Percentiles rank a stretch among this genome's conserved stretches.
Evolutionary conservation across 1,140 invertebrate genomes (phyloP).

Genomic region (Drosophila equinoxialis): DNA sequence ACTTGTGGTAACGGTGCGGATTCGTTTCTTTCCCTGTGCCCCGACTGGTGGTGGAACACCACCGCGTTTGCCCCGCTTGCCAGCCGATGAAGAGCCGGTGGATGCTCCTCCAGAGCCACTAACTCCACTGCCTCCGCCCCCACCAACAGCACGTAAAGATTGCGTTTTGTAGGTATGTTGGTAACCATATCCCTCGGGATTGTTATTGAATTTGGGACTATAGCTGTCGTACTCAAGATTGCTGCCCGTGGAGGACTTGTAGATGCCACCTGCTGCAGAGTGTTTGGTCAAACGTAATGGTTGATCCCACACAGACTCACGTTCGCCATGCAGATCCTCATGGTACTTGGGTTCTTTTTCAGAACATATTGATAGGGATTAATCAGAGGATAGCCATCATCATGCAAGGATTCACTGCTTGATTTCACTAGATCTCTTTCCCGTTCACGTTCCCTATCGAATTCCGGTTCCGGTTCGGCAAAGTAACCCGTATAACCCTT

Average conservation of each 20-base stretch:
- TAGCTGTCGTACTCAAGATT: slow-evolving; percentile 77
- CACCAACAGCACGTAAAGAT: slow-evolving; percentile 15
- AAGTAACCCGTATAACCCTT: slow-evolving; percentile 77
- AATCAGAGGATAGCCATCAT: slow-evolving; percentile 62
- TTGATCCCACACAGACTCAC: slow-evolving; percentile 58
- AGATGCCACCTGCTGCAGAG: slow-evolving; percentile 14
- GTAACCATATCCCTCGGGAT: slow-evolving; percentile 80
- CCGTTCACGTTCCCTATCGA: slow-evolving; percentile 26
- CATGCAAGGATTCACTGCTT: slow-evolving; percentile 12
- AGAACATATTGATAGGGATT: slow-evolving; percentile 77
- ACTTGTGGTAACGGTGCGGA: slow-evolving; percentile 22
- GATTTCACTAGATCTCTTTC: slow-evolving; percentile 30
- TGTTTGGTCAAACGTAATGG: slow-evolving; percentile 44
- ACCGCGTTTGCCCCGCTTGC: slow-evolving; percentile 55
- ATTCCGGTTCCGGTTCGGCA: slow-evolving; percentile 59
- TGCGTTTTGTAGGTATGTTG: slow-evolving; percentile 74
- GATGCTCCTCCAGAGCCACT: slow-evolving; percentile 9
- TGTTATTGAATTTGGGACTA: slow-evolving; percentile 80
- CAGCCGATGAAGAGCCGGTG: background rate
- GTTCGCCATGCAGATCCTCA: slow-evolving; percentile 44
- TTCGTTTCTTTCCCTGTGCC: slow-evolving; percentile 56
- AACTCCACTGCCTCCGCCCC: slow-evolving; percentile 3
- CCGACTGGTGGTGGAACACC: slow-evolving; percentile 31
- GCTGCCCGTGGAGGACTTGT: slow-evolving; percentile 26
- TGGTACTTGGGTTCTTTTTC: slow-evolving; percentile 72